Conservation (phyloP, 2,113 vertebrate species). For the Loxodonta africana region DNA sequence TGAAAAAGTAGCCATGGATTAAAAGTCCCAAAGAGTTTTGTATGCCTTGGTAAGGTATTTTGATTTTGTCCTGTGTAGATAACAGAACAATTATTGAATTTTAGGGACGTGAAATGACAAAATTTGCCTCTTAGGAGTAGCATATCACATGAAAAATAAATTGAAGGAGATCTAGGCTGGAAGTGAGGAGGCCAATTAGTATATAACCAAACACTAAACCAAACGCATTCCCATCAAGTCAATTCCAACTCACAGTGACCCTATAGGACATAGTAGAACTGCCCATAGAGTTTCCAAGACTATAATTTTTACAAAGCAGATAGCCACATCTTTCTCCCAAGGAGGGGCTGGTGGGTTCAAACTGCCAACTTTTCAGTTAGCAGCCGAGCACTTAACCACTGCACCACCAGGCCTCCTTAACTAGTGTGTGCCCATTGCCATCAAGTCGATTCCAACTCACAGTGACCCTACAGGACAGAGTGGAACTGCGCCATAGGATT, state of each 20-base stretch:
- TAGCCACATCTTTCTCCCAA: too few relatives aligned
- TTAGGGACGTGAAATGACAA: neutral
- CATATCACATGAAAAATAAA: neutral
- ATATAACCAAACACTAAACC: neutral
- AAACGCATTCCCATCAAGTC: neutral
- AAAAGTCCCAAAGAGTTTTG: neutral
- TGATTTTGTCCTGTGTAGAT: neutral
- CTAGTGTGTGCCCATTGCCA: neutral
- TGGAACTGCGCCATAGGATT: too few relatives aligned
- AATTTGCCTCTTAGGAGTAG: neutral
- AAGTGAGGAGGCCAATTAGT: neutral
- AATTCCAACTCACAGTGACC: neutral
- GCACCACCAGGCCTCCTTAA: neutral
- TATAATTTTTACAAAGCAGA: too few relatives aligned
- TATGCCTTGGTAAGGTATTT: neutral
- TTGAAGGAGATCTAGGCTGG: neutral
- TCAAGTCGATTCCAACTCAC: neutral
- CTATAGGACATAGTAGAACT: neutral
- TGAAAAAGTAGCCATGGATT: neutral
- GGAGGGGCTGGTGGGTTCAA: too few relatives aligned
- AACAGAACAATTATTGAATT: neutral
- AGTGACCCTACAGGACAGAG: neutral
- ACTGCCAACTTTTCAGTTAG: neutral
- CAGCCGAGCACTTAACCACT: neutral
- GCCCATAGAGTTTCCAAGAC: too few relatives aligned